A percentile compares a stretch with the other conserved stretches of the same genome.
These are phyloP conservation scores for Oncorhynchus keta DNA, from an alignment of 2,113 vertebrate species.

Conservation along the genomic window DNA sequence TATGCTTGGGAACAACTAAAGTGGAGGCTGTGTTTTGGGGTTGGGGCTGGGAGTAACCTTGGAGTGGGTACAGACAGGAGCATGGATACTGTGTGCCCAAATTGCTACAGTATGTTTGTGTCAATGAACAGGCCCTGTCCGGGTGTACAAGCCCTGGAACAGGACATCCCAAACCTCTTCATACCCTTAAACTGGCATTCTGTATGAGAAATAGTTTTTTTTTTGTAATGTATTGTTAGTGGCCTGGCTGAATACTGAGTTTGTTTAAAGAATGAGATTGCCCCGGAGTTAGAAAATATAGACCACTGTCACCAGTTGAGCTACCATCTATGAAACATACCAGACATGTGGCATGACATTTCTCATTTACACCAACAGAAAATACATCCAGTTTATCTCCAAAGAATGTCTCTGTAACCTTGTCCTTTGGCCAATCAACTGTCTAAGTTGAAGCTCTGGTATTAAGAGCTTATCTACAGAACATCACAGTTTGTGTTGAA, in stretches of 20 bases:
- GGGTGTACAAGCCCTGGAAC: background rate
- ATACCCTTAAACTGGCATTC: too few relatives aligned
- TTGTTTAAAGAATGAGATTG: too few relatives aligned
- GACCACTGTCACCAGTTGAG: too few relatives aligned
- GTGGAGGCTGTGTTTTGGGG: background rate
- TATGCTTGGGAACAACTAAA: background rate
- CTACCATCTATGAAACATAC: too few relatives aligned
- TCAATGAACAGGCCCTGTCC: constrained; percentile 7
- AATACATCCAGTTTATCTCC: background rate
- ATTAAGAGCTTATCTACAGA: background rate
- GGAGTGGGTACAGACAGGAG: constrained; percentile 8
- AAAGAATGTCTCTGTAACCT: background rate
- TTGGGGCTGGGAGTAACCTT: constrained; percentile 9
- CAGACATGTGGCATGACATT: too few relatives aligned
- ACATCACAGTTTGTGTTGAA: background rate
- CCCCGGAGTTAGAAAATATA: too few relatives aligned
- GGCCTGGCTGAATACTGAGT: too few relatives aligned
- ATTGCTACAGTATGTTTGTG: constrained; percentile 10
- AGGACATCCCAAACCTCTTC: constrained; percentile 14
- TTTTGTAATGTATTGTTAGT: too few relatives aligned
- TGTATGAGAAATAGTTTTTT: too few relatives aligned
- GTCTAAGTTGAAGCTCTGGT: background rate
- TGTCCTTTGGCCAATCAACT: background rate
- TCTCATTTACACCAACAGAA: too few relatives aligned
- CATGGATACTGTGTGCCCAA: constrained; percentile 20